phyloP scores from a whole-genome alignment of 2,797 vertebrate genomes.

The Chanos chanos region DNA sequence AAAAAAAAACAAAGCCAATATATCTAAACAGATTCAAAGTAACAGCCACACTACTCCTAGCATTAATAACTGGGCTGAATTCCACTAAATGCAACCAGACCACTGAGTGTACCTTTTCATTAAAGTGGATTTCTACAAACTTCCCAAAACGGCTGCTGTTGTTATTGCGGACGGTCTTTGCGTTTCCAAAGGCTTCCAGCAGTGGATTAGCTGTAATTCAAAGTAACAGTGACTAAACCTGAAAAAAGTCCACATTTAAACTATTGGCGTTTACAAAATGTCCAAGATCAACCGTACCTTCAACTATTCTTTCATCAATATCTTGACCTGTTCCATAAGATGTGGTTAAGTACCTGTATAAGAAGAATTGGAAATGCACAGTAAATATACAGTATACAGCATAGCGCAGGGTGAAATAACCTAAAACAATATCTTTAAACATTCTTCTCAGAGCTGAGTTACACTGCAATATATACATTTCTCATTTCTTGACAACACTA shows the following conservation, averaged over 20 bases:
- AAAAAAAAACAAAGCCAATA: too few species aligned
- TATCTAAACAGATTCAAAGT: too few species aligned
- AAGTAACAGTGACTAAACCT: neutral
- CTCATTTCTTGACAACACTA: too few species aligned
- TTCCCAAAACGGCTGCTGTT: conserved; percentile 91
- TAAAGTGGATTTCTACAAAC: conserved; percentile 91
- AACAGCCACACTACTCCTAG: too few species aligned
- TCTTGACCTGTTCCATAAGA: conserved; percentile 86
- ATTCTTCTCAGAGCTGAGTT: too few species aligned
- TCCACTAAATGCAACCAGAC: too few species aligned
- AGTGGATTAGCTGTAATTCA: conserved; percentile 78
- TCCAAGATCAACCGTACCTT: conserved; percentile 70
- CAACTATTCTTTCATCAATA: conserved; percentile 88
- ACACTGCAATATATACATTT: too few species aligned
- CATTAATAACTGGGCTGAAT: too few species aligned
- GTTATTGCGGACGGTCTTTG: conserved; percentile 89
- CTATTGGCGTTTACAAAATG: too few species aligned
- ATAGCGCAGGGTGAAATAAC: neutral
- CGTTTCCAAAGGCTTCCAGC: conserved; percentile 87
- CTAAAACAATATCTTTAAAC: too few species aligned
- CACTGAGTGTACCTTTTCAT: conserved; percentile 79
- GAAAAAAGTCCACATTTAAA: too few species aligned
- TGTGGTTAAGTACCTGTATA: conserved; percentile 80
- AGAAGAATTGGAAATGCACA: neutral
- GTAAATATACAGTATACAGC: neutral